Conservation (phyloP, 2,797 vertebrate species). For the Danio jaintianensis region DNA sequence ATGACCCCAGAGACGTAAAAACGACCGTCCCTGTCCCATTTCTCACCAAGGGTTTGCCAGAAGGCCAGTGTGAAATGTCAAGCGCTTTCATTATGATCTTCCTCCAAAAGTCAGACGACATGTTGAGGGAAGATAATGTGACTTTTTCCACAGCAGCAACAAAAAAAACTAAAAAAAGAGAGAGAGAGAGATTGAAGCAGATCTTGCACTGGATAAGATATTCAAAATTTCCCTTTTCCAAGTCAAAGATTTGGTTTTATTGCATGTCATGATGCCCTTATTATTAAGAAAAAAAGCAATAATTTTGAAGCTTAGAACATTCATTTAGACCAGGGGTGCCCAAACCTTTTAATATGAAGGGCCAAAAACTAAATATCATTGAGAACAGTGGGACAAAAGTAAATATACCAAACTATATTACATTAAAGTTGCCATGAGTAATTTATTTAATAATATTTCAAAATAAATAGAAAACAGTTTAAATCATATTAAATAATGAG, state of each 20-base stretch:
- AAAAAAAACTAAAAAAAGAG: neutral
- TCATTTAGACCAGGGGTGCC: too few relatives aligned
- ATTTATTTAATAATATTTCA: too few relatives aligned
- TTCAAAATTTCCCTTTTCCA: constrained; percentile 14
- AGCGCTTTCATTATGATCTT: constrained; percentile 45
- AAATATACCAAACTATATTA: too few relatives aligned
- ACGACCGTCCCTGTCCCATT: constrained; percentile 35
- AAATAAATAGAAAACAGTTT: too few relatives aligned
- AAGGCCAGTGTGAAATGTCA: constrained; percentile 46
- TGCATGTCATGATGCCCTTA: constrained; percentile 29
- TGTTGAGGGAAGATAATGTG: constrained; percentile 20
- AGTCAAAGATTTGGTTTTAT: neutral
- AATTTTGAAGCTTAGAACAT: too few relatives aligned
- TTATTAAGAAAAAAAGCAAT: too few relatives aligned
- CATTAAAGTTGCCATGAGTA: too few relatives aligned
- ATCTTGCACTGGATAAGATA: constrained; percentile 44
- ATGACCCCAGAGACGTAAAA: constrained; percentile 25
- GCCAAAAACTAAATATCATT: too few relatives aligned
- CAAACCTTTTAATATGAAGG: too few relatives aligned
- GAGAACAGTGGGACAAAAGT: too few relatives aligned
- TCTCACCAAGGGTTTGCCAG: constrained; percentile 6
- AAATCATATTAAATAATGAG: too few relatives aligned
- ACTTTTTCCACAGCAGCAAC: constrained; percentile 34
- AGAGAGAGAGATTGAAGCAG: constrained; percentile 53
- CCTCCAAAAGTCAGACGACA: constrained; percentile 28